These are phyloP conservation scores for Oligia latruncula DNA, from an alignment of 2,888 invertebrate genomes.

Conservation along the genomic window DNA sequence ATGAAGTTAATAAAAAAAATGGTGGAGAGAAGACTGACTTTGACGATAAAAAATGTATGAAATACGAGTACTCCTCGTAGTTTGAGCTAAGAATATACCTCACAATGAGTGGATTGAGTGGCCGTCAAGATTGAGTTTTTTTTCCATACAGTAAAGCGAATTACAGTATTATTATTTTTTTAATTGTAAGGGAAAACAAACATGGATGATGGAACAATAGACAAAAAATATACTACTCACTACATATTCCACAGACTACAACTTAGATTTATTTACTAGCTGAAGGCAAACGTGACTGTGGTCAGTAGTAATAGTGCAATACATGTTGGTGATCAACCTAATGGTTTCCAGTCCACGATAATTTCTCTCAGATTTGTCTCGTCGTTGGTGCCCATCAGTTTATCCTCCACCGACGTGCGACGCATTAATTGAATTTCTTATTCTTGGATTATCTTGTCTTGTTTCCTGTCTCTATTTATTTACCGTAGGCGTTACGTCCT, in stretches of 20 bases:
- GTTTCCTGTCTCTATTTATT: not conserved
- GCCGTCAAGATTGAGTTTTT: no score
- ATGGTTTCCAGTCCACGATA: not conserved
- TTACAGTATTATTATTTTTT: not conserved
- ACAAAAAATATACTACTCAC: not conserved
- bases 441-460: not conserved
- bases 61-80: not conserved
- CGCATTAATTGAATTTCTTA: not conserved
- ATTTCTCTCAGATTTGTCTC: not conserved
- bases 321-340: not conserved
- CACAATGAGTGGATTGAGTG: not conserved
- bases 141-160: not conserved
- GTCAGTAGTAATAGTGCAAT: not conserved
- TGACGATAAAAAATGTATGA: not conserved
- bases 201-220: not conserved
- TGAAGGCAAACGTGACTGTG: not conserved
- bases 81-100: not conserved
- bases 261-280: not conserved
- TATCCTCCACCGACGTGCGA: not conserved
- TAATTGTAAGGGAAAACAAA: not conserved
- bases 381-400: not conserved
- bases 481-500: not conserved
- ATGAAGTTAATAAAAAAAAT: conserved; percentile 51
- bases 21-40: not conserved
- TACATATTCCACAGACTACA: not conserved